Evolutionary conservation across 2,113 vertebrate genomes (phyloP), one percentile per base, ranked within the genome.

Genomic region (Sinocyclocheilus grahami): DNA sequence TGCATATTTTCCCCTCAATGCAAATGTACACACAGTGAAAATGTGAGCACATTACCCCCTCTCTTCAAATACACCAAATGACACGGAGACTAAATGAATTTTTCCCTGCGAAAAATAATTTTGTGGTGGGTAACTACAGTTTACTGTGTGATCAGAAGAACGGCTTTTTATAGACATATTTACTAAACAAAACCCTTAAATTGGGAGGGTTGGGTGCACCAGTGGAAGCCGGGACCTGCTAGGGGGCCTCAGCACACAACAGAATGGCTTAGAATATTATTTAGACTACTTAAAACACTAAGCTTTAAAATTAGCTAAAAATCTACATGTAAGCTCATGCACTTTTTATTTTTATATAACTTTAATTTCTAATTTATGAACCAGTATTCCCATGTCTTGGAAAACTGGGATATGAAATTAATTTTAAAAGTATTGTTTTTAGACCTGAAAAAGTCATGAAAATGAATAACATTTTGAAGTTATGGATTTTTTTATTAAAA

Each of bases 1-100:
- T 93, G 93, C 92, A 94, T 93, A 93, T 95, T 94, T 94, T 89
- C 90, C 58, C 91, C 89, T 94, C 94, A 94, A 94, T 92, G 93
- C 95, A 93, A 94, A 95, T 95, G 94, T 94, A 89, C 89, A 90
- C 90, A 93, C 92, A 92, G 86, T 86, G 90, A 86, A 93, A 92
- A 90, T 46, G 92, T 90, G 91, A 93, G 94, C 91, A 85, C 90
- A 92, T 94, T 94, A 92, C 91, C 91, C 86, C 84, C 88, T 82
- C 90, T 91, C 87, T 91, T 90, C 85, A 89, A 91, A 92, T 91
- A 91, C 87, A 83, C 86, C 90, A 88, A 89, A 82, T 82, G 91
- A 92, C 92, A 92, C 90, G 90, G 89, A 89, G 89, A 82, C 78
- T 78, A 94, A 93, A 94, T 91, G 88, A 92, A 94, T 93, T 82